phyloP scores from a whole-genome alignment of 37 sponge, comb jelly and placozoan genomes.

The Aplysina aerophoba region DNA sequence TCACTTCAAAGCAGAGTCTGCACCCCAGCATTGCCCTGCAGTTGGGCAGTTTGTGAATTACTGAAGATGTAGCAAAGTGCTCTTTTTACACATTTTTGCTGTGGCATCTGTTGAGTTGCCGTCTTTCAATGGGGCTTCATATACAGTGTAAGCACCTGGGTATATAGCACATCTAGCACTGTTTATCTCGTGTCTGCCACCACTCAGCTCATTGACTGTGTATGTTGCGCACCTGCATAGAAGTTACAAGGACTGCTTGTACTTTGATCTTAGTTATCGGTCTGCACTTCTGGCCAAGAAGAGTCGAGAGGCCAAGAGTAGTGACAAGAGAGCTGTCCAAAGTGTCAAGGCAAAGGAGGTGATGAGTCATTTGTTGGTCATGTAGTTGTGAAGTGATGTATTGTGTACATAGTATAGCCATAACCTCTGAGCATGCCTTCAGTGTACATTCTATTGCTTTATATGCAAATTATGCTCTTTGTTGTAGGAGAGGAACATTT shows the following conservation, averaged over 20 bases:
- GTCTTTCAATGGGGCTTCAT: too few relatives aligned
- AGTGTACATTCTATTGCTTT: background rate
- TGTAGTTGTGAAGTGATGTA: constrained; percentile 23
- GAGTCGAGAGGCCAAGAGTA: constrained; percentile 43
- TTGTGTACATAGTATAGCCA: background rate
- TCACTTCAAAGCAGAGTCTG: too few relatives aligned
- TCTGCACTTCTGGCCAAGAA: constrained; percentile 74
- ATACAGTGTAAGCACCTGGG: too few relatives aligned
- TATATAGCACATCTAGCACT: too few relatives aligned
- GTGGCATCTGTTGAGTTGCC: too few relatives aligned
- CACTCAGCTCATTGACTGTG: background rate
- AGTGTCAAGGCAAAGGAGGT: constrained; percentile 39
- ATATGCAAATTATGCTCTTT: background rate
- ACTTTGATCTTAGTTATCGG: constrained; percentile 53
- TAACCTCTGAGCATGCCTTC: too few relatives aligned
- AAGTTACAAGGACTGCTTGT: background rate
- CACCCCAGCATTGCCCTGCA: too few relatives aligned
- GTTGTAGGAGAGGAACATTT: constrained; percentile 90
- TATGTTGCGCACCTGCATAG: background rate
- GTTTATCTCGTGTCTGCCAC: background rate
- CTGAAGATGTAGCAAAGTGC: too few relatives aligned
- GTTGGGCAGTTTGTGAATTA: too few relatives aligned
- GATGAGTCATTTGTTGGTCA: constrained; percentile 55
- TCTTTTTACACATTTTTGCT: too few relatives aligned
- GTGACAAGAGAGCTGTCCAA: constrained; percentile 54